phyloP scores from a whole-genome alignment of 2,797 vertebrate species.

The Spheniscus humboldti region DNA sequence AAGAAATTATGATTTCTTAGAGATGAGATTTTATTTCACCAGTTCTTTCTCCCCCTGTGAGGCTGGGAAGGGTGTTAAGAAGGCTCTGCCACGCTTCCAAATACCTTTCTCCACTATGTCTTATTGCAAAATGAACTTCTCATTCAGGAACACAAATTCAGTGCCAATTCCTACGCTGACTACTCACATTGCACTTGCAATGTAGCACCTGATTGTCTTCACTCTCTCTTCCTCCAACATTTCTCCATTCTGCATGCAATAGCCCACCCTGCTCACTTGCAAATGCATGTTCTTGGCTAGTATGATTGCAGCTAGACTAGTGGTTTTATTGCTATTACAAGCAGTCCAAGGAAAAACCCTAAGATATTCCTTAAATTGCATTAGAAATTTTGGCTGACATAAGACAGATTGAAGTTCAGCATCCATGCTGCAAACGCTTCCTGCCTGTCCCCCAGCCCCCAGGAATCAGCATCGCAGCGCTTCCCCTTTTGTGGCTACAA shows the following conservation, averaged over 20 bases:
- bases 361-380: neutral
- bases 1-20: neutral
- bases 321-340: neutral
- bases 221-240: neutral
- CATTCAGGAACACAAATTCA: neutral
- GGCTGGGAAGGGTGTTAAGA: neutral
- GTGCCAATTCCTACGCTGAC: neutral
- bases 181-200: neutral
- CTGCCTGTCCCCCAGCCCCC: neutral
- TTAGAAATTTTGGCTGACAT: neutral
- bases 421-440: neutral
- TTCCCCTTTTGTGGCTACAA: neutral
- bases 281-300: neutral
- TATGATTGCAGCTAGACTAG: neutral
- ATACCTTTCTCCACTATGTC: neutral
- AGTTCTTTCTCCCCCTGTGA: neutral
- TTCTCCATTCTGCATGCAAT: neutral
- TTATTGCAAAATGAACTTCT: neutral
- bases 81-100: neutral
- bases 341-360: neutral
- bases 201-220: neutral
- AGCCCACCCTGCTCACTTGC: neutral
- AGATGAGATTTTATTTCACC: neutral
- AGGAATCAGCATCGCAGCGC: rapidly evolving
- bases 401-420: neutral